These are phyloP conservation scores for Pao palembangensis DNA, from an alignment of 2,113 vertebrate genomes.

Conservation along the genomic window DNA sequence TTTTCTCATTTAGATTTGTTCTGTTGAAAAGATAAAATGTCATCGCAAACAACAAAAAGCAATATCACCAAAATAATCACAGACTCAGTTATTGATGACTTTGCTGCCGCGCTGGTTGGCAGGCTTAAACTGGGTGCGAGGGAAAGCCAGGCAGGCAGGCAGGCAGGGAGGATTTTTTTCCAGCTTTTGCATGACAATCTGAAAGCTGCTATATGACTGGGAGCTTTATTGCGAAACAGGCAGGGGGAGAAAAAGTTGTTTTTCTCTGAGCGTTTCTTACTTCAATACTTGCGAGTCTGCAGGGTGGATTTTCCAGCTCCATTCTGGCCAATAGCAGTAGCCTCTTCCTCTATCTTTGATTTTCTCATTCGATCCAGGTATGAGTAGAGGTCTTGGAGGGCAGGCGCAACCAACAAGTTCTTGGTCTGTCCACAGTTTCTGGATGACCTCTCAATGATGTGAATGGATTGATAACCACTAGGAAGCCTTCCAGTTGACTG, in stretches of 20 bases:
- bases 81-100: constrained; percentile 59
- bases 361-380: too few relatives aligned
- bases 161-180: constrained; percentile 10
- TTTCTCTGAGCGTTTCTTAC: constrained; percentile 15
- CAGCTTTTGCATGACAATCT: constrained; percentile 35
- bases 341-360: too few relatives aligned
- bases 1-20: constrained; percentile 1
- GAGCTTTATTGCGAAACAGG: constrained; percentile 14
- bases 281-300: constrained; percentile 21
- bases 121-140: constrained; percentile 32
- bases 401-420: too few relatives aligned
- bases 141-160: not conserved
- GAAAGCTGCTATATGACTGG: constrained; percentile 49
- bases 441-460: too few relatives aligned
- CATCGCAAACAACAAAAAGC: constrained; percentile 23
- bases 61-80: constrained; percentile 39
- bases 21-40: constrained; percentile 5
- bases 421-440: too few relatives aligned
- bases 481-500: too few relatives aligned
- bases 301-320: too few relatives aligned
- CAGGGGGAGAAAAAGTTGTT: constrained; percentile 17
- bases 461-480: too few relatives aligned
- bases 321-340: too few relatives aligned
- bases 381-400: too few relatives aligned
- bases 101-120: constrained; percentile 39